Base-by-base conservation (phyloP, 2,888 invertebrate species). In the Himalopsyche kuldschensis region DNA sequence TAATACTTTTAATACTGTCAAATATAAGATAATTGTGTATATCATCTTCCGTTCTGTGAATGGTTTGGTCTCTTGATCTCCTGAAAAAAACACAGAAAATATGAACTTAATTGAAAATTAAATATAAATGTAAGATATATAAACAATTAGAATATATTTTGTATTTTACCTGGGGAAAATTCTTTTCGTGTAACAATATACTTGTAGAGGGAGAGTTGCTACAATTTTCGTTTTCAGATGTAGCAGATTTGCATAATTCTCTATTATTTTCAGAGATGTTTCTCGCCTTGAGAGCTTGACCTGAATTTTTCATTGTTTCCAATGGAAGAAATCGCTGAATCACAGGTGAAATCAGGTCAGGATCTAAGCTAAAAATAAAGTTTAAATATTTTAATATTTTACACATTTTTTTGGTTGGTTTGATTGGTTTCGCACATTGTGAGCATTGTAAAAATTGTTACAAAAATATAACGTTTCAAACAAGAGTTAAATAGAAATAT, bases 271-370 rank as follows among this genome's bases (percentile, higher is more conserved):
- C 69, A 2, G 24, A 15, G 11, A 20, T 69, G 15, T 69, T 69
- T 27, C 27, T 69, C 3, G 30, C 55, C 55, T 11, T 24, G 8
- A 69, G 11, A 24, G 84, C 77, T 30, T 41, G 55, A 17, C 85
- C 86, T 6, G 82, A 35, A 79, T 86, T 86, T 41, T 81, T 82
- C 83, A 83, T 84, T 75, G 84, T 83, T 32, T 79, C 30, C 17
- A 69, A 27, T 6, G 86, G 86, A 20, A 86, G 79, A 75, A 84
- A 84, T 76, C 92, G 91, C 85, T 93, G 92, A 87, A 93, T 91
- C 6, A 93, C 91, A 1, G 94, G 94, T 6, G 94, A 94, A 76
- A 94, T 90, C 27, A 94, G 88, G 87, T 92, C 91, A 8, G 92
- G 92, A 88, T 94, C 93, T n/a, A 94, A 88, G 11, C 89, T 89